phyloP scores from a whole-genome alignment of 2,888 invertebrate genomes.

The Agrotis puta region DNA sequence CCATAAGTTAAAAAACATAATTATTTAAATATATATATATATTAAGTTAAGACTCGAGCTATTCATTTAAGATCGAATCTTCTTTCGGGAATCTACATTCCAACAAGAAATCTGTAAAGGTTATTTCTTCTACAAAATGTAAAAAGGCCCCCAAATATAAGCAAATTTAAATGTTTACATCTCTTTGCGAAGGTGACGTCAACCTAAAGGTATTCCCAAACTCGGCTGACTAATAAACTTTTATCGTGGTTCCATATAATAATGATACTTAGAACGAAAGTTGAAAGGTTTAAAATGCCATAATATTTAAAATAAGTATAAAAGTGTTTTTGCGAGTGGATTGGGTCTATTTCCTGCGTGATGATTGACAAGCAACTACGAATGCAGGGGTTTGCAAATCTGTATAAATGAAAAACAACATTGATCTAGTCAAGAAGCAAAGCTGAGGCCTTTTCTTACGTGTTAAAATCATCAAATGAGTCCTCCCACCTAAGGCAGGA shows the following conservation, averaged over 20 bases:
- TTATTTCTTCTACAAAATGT: constrained; percentile 7
- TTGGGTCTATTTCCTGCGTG: constrained; percentile 26
- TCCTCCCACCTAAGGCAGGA: too few relatives aligned
- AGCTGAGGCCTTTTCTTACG: too few relatives aligned
- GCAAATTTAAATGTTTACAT: constrained; percentile 26
- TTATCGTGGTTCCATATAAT: constrained; percentile 36
- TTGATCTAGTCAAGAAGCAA: too few relatives aligned
- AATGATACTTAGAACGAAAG: constrained; percentile 29
- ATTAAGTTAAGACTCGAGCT: too few relatives aligned
- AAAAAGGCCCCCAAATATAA: constrained; percentile 11
- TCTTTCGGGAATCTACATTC: not conserved
- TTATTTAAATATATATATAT: too few relatives aligned
- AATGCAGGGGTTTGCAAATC: constrained; percentile 21
- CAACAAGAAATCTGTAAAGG: not conserved
- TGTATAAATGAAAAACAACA: constrained; percentile 26
- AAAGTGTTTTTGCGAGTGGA: constrained; percentile 11
- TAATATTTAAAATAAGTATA: constrained; percentile 9
- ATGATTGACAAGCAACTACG: constrained; percentile 27
- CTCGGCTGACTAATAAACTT: constrained; percentile 46
- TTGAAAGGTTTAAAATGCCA: not conserved
- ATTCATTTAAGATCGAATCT: not conserved
- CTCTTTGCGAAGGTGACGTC: constrained; percentile 38
- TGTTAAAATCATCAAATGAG: too few relatives aligned
- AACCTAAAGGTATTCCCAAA: constrained; percentile 43
- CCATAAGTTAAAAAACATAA: too few relatives aligned